Base-by-base conservation (phyloP, 2,113 vertebrate genomes). In the Lepus europaeus region DNA sequence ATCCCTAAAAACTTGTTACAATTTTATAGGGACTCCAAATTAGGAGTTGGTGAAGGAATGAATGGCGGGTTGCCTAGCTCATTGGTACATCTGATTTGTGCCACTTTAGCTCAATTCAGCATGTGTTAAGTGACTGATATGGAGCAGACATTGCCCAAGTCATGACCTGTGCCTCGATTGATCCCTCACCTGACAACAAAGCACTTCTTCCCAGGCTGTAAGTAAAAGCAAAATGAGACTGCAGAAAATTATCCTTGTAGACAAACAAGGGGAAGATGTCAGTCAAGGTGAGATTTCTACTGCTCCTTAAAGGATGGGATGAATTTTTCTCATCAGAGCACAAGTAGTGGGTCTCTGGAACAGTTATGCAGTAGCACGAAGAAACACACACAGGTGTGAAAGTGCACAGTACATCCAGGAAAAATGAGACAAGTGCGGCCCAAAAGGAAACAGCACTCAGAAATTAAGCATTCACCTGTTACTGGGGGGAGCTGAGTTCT, bases 301-400 rank as follows among this genome's bases (percentile, higher is more conserved):
- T 25, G 25, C 76, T 25, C 20, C 69, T 81, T 66, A n/a, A 45
- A 96, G 59, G 33, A 51, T 29, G 68, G 4, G 4, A 31, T 76
- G 56, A 69, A 73, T 64, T 84, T 93, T 91, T 77, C 53, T 45
- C 73, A 73, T 29, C 79, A 96, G 79, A 77, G 2, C 19, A 63
- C 59, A 23, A 49, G 31, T 31, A 3, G 13, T 29, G 33, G 29
- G 59, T 63, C 20, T 64, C n/a, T 39, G 12, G 9, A 81, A 87
- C 25, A 64, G 25, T 31, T 63, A 20, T 27, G 31, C 39, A 45
- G 45, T 7, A 80, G 23, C 31, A 5, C 7, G 23, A 72, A 81
- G 39, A 64, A 72, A 36, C 10, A 64, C 74, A 90, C 11, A 13
- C 22, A 61, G 64, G 36, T 70, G 22, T 72, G 66, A 33, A 64